phyloP scores from a whole-genome alignment of 2,797 vertebrate genomes.

The Xiphorhynchus erythropygius region DNA sequence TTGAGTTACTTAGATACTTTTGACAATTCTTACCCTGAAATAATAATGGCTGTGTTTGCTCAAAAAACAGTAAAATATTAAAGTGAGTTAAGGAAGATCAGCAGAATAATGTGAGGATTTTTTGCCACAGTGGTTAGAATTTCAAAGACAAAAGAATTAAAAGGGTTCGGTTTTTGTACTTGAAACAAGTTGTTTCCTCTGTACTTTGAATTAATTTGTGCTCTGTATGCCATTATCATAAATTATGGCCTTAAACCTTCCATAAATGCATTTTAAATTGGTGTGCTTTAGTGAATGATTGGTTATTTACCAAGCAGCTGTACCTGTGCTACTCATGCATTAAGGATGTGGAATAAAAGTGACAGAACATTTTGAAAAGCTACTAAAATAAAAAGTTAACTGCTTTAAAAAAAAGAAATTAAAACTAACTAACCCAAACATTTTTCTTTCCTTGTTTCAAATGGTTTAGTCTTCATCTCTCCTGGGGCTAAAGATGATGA shows the following conservation, averaged over 20 bases:
- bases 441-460: constrained; percentile 22
- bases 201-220: constrained; percentile 74
- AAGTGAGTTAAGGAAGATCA: background rate
- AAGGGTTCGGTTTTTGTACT: constrained; percentile 36
- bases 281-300: constrained; percentile 70
- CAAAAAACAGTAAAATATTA: background rate
- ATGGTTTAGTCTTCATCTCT: background rate
- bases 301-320: constrained; percentile 73
- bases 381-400: constrained; percentile 15
- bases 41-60: background rate
- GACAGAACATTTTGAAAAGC: constrained; percentile 34
- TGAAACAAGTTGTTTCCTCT: constrained; percentile 57
- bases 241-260: constrained; percentile 70
- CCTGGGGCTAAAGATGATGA: constrained; percentile 13
- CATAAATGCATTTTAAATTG: constrained; percentile 76
- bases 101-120: background rate
- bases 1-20: background rate
- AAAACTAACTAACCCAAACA: background rate
- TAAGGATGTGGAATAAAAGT: constrained; percentile 48
- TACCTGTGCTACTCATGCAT: constrained; percentile 53
- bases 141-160: constrained; percentile 20
- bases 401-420: background rate
- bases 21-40: background rate
- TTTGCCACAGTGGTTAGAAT: constrained; percentile 14
- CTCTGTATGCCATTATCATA: constrained; percentile 71